phyloP scores from a whole-genome alignment of 2,113 vertebrate genomes.

The Recurvirostra avosetta region DNA sequence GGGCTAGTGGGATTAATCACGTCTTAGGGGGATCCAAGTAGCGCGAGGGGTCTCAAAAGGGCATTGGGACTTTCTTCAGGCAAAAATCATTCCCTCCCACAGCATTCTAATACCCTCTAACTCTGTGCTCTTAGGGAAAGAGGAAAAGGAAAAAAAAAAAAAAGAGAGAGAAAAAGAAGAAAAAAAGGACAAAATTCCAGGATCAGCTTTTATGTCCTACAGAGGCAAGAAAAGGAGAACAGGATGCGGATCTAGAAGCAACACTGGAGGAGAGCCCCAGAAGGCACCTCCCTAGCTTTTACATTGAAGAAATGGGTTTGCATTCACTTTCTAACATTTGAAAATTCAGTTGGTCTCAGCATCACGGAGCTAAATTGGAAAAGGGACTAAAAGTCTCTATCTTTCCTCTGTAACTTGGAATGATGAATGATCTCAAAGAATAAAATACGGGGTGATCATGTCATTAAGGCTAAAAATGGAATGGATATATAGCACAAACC shows the following conservation, averaged over 20 bases:
- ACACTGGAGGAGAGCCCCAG: not conserved
- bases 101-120: not conserved
- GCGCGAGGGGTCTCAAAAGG: not conserved
- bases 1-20: not conserved
- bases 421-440: not conserved
- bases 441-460: not conserved
- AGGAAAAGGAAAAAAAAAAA: not conserved
- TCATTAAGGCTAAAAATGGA: not conserved
- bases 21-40: not conserved
- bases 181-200: rapidly evolving
- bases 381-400: not conserved
- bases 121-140: not conserved
- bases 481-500: not conserved
- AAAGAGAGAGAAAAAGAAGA: rapidly evolving
- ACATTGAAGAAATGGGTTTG: not conserved
- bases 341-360: not conserved
- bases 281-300: not conserved
- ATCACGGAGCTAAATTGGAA: not conserved
- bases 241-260: not conserved
- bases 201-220: not conserved
- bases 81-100: not conserved
- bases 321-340: not conserved
- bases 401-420: not conserved
- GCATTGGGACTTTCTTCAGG: not conserved
- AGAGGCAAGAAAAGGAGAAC: not conserved